Evolutionary conservation across 2,797 vertebrate species (phyloP).

Genomic region (Sternotherus odoratus): DNA sequence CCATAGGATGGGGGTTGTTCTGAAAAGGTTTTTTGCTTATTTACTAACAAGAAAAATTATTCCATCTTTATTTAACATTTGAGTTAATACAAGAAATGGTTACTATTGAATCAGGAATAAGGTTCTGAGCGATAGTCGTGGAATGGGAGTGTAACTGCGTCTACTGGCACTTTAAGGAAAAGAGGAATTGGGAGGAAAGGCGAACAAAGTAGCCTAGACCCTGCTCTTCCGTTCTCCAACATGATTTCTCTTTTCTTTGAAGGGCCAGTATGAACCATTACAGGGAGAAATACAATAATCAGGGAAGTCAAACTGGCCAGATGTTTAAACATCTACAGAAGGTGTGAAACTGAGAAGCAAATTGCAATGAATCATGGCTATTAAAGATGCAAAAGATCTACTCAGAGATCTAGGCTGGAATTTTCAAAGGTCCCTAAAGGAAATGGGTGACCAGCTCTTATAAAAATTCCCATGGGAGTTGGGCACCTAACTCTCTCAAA

Average conservation of each 20-base stretch:
- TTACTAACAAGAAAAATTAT: not conserved
- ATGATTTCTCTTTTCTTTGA: no score
- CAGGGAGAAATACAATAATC: not conserved
- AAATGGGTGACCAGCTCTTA: not conserved
- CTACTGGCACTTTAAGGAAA: not conserved
- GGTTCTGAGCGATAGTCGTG: not conserved
- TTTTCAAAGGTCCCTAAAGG: not conserved
- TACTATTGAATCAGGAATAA: accelerated
- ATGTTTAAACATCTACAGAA: not conserved
- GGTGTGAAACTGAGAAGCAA: not conserved
- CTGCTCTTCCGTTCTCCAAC: no score
- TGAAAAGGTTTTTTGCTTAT: not conserved
- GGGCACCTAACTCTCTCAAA: not conserved
- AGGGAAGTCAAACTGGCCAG: no score
- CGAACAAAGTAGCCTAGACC: no score
- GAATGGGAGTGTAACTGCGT: not conserved
- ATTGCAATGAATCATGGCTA: accelerated
- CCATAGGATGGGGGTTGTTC: not conserved
- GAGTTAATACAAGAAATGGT: accelerated
- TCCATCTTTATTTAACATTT: accelerated
- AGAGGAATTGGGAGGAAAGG: not conserved
- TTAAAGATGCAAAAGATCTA: not conserved
- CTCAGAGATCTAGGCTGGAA: accelerated
- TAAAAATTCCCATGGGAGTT: not conserved
- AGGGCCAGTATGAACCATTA: no score